Evolutionary conservation across 2,113 vertebrate genomes (phyloP).

Genomic region (Laticauda laticaudata): DNA sequence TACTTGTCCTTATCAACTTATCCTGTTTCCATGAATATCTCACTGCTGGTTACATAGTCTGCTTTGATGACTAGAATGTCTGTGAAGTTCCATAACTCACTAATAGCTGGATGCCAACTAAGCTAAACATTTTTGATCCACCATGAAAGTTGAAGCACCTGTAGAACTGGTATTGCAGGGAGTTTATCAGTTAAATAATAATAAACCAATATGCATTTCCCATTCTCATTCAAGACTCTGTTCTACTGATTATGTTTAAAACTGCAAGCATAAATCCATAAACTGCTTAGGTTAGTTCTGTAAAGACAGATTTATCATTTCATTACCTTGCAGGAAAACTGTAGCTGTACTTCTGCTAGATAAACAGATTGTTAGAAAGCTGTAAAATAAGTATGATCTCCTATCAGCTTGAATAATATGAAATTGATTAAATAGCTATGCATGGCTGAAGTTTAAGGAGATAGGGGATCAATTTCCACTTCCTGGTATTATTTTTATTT

Average conservation of each 20-base stretch:
- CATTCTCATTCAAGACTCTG: neutral
- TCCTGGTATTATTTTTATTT: neutral
- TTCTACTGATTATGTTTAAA: neutral
- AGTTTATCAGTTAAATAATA: neutral
- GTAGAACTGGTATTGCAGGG: neutral
- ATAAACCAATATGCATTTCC: neutral
- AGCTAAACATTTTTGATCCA: neutral
- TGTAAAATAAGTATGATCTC: neutral
- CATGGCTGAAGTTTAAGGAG: neutral
- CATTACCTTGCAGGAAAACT: neutral
- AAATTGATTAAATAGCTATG: neutral
- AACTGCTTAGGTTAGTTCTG: neutral
- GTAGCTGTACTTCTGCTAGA: neutral
- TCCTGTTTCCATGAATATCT: neutral
- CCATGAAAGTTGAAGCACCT: neutral
- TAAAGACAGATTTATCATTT: neutral
- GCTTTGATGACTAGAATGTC: neutral
- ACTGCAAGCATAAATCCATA: neutral
- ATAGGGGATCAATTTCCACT: neutral
- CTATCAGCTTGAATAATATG: neutral
- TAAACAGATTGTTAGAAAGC: neutral
- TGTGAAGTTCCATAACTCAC: neutral
- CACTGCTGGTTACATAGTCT: neutral
- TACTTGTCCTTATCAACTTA: neutral
- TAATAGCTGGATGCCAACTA: neutral